These are phyloP conservation scores for Orchesella cincta DNA, from an alignment of 1,140 invertebrate genomes.

Conservation along the genomic window DNA sequence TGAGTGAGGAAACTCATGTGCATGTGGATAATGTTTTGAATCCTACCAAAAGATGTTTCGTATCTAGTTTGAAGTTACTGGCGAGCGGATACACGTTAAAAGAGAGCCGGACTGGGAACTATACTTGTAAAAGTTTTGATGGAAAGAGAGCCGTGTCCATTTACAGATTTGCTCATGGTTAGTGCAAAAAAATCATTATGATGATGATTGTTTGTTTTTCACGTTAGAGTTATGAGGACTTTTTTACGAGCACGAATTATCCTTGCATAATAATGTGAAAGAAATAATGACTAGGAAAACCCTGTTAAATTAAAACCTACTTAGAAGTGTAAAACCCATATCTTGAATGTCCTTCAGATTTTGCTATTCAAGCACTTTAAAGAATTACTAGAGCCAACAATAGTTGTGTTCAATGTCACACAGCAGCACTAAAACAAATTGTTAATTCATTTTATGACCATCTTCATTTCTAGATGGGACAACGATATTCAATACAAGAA, in stretches of 20 bases:
- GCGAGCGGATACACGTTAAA: conserved; percentile 33
- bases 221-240: too few species aligned
- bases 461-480: conserved; percentile 20
- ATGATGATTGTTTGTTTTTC: too few species aligned
- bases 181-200: too few species aligned
- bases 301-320: too few species aligned
- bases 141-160: conserved; percentile 11
- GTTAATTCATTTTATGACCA: background rate
- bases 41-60: conserved; percentile 29
- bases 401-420: background rate
- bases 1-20: conserved; percentile 27
- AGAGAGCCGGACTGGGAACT: conserved; percentile 36
- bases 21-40: conserved; percentile 37
- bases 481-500: conserved; percentile 33
- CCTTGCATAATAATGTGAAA: too few species aligned
- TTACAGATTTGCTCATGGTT: conserved; percentile 38
- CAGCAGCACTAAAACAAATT: background rate
- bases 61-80: conserved; percentile 29
- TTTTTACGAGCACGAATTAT: too few species aligned
- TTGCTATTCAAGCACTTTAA: too few species aligned
- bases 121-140: conserved; percentile 34
- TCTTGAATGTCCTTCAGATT: too few species aligned
- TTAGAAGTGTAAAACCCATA: too few species aligned
- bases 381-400: too few species aligned
- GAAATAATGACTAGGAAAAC: too few species aligned